Evolutionary conservation across 2,888 invertebrate genomes (phyloP).

Genomic region (Ametastegia equiseti): DNA sequence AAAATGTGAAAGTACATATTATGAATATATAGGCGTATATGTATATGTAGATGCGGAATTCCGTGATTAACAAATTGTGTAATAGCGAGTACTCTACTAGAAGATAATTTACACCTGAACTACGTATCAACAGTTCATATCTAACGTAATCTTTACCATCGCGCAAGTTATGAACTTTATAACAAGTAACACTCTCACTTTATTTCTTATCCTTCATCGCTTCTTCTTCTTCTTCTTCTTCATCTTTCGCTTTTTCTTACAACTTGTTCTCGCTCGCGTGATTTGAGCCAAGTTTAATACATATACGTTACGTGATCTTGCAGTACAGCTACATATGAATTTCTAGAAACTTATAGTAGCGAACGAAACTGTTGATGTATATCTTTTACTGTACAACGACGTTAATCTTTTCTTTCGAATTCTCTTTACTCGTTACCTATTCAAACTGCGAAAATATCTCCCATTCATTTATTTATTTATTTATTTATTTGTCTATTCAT

Average conservation of each 20-base stretch:
- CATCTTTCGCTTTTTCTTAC: neutral
- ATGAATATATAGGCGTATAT: no score
- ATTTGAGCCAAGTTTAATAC: neutral
- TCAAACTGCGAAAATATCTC: neutral
- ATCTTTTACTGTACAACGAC: neutral
- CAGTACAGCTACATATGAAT: neutral
- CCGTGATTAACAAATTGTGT: constrained; percentile 9
- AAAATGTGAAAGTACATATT: constrained; percentile 29
- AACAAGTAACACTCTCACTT: constrained; percentile 38
- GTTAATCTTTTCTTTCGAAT: neutral
- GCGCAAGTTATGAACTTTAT: constrained; percentile 4
- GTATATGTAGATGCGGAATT: neutral
- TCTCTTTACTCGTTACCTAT: neutral
- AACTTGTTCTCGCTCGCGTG: neutral
- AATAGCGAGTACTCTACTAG: neutral
- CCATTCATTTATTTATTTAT: neutral
- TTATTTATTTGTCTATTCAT: neutral
- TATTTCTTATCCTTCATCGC: no score
- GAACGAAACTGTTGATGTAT: neutral
- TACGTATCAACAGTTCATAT: constrained; percentile 1
- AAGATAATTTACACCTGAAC: neutral
- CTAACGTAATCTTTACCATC: constrained; percentile 31
- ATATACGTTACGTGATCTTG: neutral
- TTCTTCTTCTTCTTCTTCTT: neutral
- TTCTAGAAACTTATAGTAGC: neutral